Evolutionary conservation across 2,797 vertebrate species (phyloP), one percentile per base, ranked within the genome.

Genomic region (Pangasius sanitwongsei): DNA sequence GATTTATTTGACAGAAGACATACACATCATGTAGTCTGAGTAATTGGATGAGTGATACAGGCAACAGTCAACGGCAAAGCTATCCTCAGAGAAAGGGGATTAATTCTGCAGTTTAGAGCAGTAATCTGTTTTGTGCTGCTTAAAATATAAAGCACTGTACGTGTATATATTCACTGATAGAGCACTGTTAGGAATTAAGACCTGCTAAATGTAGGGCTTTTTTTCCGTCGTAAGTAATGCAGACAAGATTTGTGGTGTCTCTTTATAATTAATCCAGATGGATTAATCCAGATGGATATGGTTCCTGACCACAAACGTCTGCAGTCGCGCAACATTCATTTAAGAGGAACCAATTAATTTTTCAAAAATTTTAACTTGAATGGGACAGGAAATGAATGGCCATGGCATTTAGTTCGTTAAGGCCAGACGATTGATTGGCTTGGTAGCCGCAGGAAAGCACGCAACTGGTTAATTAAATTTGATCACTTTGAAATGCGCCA

Each of bases 391-490:
- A 94, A 93, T 92, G 78, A 92, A 92, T 89, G 90, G 87, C 87
- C 89, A 92, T 94, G 93, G 89, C 93, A 94, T 94, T 93, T 94
- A 91, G 91, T 95, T 96, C 89, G 93, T 93, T 95, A 94, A 93
- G 92, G 90, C 91, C 67, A 90, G 91, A 92, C 93, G 92, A 95
- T 93, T 95, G 92, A 95, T 95, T 91, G 88, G 87, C 91, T 92
- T 88, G 92, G 92, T 94, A 94, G 94, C 93, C 94, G 89, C 92
- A 94, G 92, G 93, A 95, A 95, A 94, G 94, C 92, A 91, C 93
- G 93, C 93, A 93, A 92, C 90, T 90, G 63, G 84, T 93, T 95
- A 95, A 96, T 96, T 95, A 93, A 94, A 96, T 96, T 92, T 95
- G 93, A 95, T 94, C 94, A 94, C 95, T 95, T 94, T 91, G 89